These are phyloP conservation scores for Rissa tridactyla DNA, from an alignment of 2,113 vertebrate genomes.

Conservation along the genomic window DNA sequence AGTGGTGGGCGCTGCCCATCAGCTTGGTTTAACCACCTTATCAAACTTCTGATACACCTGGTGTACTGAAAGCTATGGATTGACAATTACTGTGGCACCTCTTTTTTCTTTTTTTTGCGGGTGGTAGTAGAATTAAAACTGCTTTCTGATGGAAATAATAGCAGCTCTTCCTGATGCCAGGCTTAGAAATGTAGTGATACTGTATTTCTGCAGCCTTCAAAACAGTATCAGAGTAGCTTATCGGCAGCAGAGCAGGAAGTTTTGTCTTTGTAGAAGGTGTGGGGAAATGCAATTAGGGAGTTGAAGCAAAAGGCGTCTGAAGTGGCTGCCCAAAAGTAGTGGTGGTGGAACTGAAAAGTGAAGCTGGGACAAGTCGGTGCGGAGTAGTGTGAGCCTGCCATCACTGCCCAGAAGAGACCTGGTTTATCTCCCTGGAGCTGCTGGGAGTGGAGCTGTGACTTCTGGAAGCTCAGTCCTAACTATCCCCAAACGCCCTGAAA, in stretches of 20 bases:
- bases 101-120: neutral
- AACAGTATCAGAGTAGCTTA: neutral
- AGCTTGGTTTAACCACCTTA: neutral
- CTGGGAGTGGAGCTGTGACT: neutral
- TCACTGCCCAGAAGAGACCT: neutral
- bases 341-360: neutral
- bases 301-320: neutral
- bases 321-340: neutral
- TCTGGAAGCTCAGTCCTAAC: neutral
- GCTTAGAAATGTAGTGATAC: neutral
- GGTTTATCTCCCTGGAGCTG: neutral
- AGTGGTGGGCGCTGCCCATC: neutral
- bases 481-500: neutral
- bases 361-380: neutral
- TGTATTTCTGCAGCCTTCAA: neutral
- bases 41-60: neutral
- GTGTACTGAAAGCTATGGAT: neutral
- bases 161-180: neutral
- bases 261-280: neutral
- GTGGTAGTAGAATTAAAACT: neutral
- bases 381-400: neutral
- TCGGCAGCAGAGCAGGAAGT: neutral
- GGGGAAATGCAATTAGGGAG: neutral
- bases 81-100: neutral
- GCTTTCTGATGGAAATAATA: neutral